Evolutionary conservation across 2,113 vertebrate genomes (phyloP).

Genomic region (Hippocampus zosterae): DNA sequence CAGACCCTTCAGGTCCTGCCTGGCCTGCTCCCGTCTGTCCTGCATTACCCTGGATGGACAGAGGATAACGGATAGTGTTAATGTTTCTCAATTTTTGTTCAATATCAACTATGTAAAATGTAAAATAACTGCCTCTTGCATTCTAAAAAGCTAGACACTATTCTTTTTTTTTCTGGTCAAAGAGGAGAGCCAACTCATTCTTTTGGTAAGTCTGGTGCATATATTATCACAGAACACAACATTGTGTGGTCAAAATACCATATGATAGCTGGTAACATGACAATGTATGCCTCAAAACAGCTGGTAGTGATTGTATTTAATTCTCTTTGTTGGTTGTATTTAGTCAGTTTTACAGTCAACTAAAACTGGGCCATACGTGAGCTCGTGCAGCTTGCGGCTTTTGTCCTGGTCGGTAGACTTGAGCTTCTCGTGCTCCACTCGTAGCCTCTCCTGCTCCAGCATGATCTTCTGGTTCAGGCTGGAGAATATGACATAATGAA

Average conservation of each 20-base stretch:
- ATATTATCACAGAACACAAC: no score
- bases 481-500: slow-evolving; percentile 15
- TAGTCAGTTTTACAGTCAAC: background rate
- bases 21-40: slow-evolving; percentile 92
- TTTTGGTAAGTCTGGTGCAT: no score
- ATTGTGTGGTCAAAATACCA: no score
- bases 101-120: background rate
- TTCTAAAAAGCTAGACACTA: no score
- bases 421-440: slow-evolving; percentile 92
- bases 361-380: slow-evolving; percentile 79
- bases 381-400: slow-evolving; percentile 91
- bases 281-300: no score
- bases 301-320: no score
- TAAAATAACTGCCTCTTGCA: background rate
- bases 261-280: no score
- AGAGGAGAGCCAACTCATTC: no score
- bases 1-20: slow-evolving; percentile 94
- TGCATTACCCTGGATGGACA: slow-evolving; percentile 84
- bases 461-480: slow-evolving; percentile 98
- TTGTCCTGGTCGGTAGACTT: slow-evolving; percentile 93
- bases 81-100: background rate
- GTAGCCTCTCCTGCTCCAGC: slow-evolving; percentile 91
- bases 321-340: no score
- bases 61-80: background rate
- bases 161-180: no score